A percentile compares a stretch with the other conserved stretches of the same genome.
These are phyloP conservation scores for Biston betularia DNA, from an alignment of 2,888 invertebrate genomes.

Conservation along the genomic window DNA sequence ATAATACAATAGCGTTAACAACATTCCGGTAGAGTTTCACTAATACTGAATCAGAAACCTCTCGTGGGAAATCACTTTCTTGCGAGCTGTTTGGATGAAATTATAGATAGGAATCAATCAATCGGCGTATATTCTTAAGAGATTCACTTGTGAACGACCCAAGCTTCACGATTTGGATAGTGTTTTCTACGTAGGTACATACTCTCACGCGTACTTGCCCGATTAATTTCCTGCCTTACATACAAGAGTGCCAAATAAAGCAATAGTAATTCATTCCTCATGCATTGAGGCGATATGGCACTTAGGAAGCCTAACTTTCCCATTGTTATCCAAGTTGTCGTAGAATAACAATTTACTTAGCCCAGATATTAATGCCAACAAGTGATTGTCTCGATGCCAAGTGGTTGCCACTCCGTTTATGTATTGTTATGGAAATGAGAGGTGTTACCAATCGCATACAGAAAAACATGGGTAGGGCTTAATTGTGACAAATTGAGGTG, in stretches of 20 bases:
- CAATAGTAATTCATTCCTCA: slow-evolving; percentile 13
- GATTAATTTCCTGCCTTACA: slow-evolving; percentile 26
- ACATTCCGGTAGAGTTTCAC: slow-evolving; percentile 64
- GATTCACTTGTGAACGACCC: neutral
- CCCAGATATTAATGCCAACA: slow-evolving; percentile 45
- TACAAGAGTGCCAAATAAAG: slow-evolving; percentile 33
- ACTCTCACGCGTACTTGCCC: neutral
- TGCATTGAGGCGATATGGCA: slow-evolving; percentile 22
- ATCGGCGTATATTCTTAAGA: slow-evolving; percentile 5
- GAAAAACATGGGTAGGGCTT: slow-evolving; percentile 43
- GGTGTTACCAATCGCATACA: slow-evolving; percentile 31
- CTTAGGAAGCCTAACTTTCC: slow-evolving; percentile 47
- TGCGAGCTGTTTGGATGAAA: slow-evolving; percentile 23
- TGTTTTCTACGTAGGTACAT: neutral
- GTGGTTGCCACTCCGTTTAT: slow-evolving; percentile 42
- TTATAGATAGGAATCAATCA: slow-evolving; percentile 19
- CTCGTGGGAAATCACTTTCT: slow-evolving; percentile 57
- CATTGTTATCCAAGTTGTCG: slow-evolving; percentile 45
- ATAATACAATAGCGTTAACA: slow-evolving; percentile 53
- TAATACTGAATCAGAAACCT: slow-evolving; percentile 49
- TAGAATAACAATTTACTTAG: slow-evolving; percentile 48
- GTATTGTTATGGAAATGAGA: slow-evolving; percentile 59
- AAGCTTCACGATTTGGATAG: no score
- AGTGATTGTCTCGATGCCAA: slow-evolving; percentile 54
- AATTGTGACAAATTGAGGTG: slow-evolving; percentile 62